Percentiles rank a stretch among this genome's conserved stretches.
Evolutionary conservation across 2,113 vertebrate species (phyloP).

Genomic region (Apaloderma vittatum): DNA sequence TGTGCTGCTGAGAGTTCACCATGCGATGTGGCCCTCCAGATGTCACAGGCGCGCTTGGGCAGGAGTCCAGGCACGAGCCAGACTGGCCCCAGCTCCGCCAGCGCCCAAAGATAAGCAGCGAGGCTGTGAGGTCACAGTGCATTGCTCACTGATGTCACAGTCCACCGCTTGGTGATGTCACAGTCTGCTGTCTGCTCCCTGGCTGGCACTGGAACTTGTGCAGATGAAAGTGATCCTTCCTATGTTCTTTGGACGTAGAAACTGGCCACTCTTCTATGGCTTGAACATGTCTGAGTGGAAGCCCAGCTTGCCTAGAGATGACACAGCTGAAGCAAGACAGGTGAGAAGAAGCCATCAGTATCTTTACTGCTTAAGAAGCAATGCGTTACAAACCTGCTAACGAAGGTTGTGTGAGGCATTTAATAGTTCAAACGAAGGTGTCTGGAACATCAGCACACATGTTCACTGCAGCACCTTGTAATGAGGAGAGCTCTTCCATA

Average conservation of each 20-base stretch:
- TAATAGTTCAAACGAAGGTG: neutral
- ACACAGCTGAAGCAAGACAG: too few species aligned
- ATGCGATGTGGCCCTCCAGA: accelerated
- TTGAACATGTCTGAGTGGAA: too few species aligned
- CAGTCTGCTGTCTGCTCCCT: too few species aligned
- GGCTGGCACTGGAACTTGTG: too few species aligned
- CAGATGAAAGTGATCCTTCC: too few species aligned
- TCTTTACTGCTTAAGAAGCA: neutral
- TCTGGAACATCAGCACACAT: neutral
- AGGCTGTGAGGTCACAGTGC: neutral
- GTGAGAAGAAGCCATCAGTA: too few species aligned
- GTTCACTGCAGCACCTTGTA: neutral
- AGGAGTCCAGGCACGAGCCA: neutral
- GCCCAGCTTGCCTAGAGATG: too few species aligned
- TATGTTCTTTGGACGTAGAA: too few species aligned
- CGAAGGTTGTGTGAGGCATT: neutral
- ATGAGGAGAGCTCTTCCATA: neutral
- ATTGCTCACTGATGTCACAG: accelerated
- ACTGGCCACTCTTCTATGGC: too few species aligned
- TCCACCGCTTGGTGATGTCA: too few species aligned
- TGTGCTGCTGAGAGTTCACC: accelerated
- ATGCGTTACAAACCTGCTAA: neutral
- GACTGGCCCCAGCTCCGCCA: neutral
- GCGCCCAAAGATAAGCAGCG: accelerated
- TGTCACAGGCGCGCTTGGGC: neutral